These are phyloP conservation scores for Drosophila pruinosa DNA, from an alignment of 1,140 invertebrate species.

Conservation along the genomic window DNA sequence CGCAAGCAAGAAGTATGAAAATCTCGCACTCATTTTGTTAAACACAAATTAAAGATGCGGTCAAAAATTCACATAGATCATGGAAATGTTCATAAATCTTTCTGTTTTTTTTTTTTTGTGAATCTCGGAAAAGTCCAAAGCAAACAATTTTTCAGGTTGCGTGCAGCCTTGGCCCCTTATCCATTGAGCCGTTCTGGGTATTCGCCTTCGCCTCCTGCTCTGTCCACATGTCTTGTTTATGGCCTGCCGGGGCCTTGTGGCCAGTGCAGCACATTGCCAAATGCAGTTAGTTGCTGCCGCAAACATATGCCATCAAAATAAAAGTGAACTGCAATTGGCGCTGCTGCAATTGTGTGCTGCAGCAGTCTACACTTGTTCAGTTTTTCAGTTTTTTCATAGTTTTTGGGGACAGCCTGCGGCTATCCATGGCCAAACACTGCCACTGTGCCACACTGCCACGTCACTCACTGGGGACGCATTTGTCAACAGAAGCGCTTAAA, in stretches of 20 bases:
- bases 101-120: no score
- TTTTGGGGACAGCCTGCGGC: constrained; percentile 14
- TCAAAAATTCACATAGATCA: constrained; percentile 32
- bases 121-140: background rate
- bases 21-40: constrained; percentile 54
- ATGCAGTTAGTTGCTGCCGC: constrained; percentile 45
- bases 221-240: constrained; percentile 17
- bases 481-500: constrained; percentile 62
- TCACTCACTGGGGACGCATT: constrained; percentile 64
- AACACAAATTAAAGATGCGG: constrained; percentile 54
- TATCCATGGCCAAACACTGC: background rate
- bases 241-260: background rate
- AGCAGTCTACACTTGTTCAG: constrained; percentile 19
- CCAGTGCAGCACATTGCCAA: constrained; percentile 42
- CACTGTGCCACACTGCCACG: constrained; percentile 2
- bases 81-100: constrained; percentile 52
- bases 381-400: constrained; percentile 2
- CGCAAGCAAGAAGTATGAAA: constrained; percentile 62
- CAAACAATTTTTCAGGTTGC: constrained; percentile 21
- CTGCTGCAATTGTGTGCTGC: constrained; percentile 38
- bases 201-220: background rate
- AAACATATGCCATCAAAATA: constrained; percentile 57
- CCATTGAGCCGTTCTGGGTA: background rate
- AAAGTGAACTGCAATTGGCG: constrained; percentile 49
- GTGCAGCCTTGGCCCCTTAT: constrained; percentile 31